Evolutionary conservation across 2,797 vertebrate species (phyloP), one percentile per base, ranked within the genome.

Genomic region (Paguma larvata): DNA sequence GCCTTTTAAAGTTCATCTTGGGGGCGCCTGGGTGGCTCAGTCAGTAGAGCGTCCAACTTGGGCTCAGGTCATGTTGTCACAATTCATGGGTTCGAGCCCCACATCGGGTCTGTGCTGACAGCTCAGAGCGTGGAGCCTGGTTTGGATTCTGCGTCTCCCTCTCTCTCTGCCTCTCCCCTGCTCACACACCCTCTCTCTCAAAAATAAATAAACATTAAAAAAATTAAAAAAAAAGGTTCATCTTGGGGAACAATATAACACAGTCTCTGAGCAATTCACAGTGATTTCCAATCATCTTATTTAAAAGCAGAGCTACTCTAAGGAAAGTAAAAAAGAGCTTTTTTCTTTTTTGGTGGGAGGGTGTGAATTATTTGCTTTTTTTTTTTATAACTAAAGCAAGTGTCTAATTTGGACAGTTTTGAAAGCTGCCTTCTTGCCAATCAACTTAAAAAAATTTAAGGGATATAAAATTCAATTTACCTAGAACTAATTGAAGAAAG

Each of bases 231-330:
- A 38, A 38, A 82, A 85, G 96, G 93, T 96, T 96, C 91, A 94
- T 97, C 75, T 85, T 93, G 16, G 87, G 86, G 51, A 97, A 95
- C 82, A 97, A 87, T 89, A n/a, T 89, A 85, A 80, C 75, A 78
- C 25, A 93, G 85, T 77, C 25, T 78, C 44, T n/a, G 82, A 92
- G 82, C 56, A 95, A 89, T 93, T 94, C 62, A 86, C 93, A 91
- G 86, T 89, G 95, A 96, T 94, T 96, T 94, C 89, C 85, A 94
- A 75, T 95, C 88, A 94, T 95, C 87, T 51, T 80, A 89, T 91
- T 96, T 95, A 91, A 95, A 97, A 94, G 53, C 46, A 78, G 38
- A 80, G 67, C 70, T 90, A 63, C 63, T 96, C 30, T 41, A 88
- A 82, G 65, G 56, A 32, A 91, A 95, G 82, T 80, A 4, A 90